phyloP scores from a whole-genome alignment of 2,888 invertebrate genomes.

The Cenopis cana region DNA sequence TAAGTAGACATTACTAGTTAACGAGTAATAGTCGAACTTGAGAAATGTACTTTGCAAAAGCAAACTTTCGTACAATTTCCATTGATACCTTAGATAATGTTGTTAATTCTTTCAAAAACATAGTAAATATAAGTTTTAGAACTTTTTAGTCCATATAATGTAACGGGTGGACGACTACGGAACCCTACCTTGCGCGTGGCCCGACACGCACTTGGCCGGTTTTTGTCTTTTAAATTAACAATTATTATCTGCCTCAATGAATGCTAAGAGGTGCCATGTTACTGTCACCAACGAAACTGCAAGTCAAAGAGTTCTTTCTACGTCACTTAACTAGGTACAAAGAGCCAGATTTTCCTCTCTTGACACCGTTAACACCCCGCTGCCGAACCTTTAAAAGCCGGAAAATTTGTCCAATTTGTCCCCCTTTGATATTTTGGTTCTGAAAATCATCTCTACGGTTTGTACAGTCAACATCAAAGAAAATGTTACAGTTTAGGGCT shows the following conservation, averaged over 20 bases:
- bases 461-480: conserved; percentile 19
- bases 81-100: too few relatives aligned
- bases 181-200: too few relatives aligned
- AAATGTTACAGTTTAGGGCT: background rate
- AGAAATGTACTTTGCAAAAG: too few relatives aligned
- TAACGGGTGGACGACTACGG: too few relatives aligned
- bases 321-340: conserved; percentile 3
- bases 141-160: too few relatives aligned
- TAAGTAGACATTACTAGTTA: too few relatives aligned
- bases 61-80: too few relatives aligned
- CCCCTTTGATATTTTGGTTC: conserved; percentile 68
- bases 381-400: conserved; percentile 66
- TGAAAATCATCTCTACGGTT: conserved; percentile 58
- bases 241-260: background rate
- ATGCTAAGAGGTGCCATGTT: background rate
- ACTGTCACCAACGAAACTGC: background rate
- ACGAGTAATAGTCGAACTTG: too few relatives aligned
- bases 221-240: too few relatives aligned
- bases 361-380: conserved; percentile 27
- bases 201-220: too few relatives aligned
- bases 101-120: too few relatives aligned
- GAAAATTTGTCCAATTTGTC: conserved; percentile 72
- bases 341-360: conserved; percentile 16
- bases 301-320: conserved; percentile 2
- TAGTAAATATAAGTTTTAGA: too few relatives aligned